Base-by-base conservation (phyloP, 2,888 invertebrate genomes). In the Drosophila falleni region DNA sequence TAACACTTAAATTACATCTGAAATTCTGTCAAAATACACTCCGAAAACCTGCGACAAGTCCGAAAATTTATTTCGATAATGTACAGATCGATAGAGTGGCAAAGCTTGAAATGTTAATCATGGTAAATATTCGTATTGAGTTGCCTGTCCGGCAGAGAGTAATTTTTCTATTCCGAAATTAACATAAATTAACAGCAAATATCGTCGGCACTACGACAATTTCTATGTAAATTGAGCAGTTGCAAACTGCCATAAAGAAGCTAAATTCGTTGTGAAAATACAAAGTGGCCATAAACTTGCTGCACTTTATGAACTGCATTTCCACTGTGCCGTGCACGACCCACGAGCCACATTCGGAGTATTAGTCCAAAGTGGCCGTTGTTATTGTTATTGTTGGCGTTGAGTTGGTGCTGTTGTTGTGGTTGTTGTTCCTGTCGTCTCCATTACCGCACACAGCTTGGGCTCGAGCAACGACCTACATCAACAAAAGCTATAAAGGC, bases 201-300 rank as follows among this genome's bases (percentile, higher is more conserved):
- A 74, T 50, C 63, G 51, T 33, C 19, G 33, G 42, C 44, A 49
- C 50, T 55, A 51, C 56, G 69, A 80, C 86, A 72, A 72, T 85
- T 79, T 70, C 80, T 44, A 75, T 85, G 85, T 79, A 83, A 87
- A 83, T 85, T 85, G 86, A 78, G 77, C 75, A 72, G 85, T 70
- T 75, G 81, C 55, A 70, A 68, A 50, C 33, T 49, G 63, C 66
- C 70, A 79, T 85, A 80, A 69, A 87, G 85, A 79, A 69, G 80
- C 67, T 60, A 66, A 74, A 73, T 83, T 78, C 76, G 75, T 49
- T 68, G 73, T 73, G 63, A 70, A 75, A 74, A 81, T 69, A 82
- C 72, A 78, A 85, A 87, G 83, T 87, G 87, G 77, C 69, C 77
- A 87, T 83, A 83, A 83, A 87, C 77, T 87, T 56, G 69, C 70